A percentile compares a stretch with the other conserved stretches of the same genome.
These are phyloP conservation scores for Phylloscopus trochiloides DNA, from an alignment of 2,113 vertebrate species.

Conservation along the genomic window DNA sequence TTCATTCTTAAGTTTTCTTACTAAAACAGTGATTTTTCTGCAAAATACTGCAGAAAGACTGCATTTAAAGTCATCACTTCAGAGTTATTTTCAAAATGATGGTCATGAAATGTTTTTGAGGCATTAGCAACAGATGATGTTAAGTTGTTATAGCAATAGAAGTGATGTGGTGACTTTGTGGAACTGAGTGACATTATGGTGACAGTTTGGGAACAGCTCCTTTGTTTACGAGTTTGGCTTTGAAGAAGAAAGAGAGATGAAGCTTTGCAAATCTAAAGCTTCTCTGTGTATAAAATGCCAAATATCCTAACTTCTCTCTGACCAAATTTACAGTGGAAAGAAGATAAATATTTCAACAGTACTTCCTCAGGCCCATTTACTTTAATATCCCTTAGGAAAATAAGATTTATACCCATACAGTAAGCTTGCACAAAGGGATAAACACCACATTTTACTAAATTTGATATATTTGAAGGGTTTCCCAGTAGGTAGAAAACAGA, in stretches of 20 bases:
- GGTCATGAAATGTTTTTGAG: not conserved
- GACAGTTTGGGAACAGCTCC: constrained; percentile 6
- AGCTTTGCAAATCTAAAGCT: constrained; percentile 3
- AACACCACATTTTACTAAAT: not conserved
- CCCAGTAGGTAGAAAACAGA: not conserved
- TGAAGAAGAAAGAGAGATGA: not conserved
- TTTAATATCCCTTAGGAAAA: not conserved
- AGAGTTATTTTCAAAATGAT: not conserved
- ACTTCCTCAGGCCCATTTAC: not conserved
- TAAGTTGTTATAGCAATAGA: not conserved
- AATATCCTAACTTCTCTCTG: not conserved
- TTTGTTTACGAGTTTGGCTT: not conserved
- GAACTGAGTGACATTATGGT: not conserved
- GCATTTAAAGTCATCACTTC: not conserved
- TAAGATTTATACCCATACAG: not conserved
- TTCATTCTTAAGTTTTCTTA: not conserved
- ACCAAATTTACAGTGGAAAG: not conserved
- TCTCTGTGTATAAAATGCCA: not conserved
- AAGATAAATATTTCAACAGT: constrained; percentile 1
- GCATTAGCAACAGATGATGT: not conserved
- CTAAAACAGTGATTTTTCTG: not conserved
- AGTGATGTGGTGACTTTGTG: not conserved
- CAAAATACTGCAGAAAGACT: not conserved
- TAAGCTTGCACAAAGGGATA: not conserved
- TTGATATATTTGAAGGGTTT: not conserved